Percentiles rank a stretch among this genome's conserved stretches.
Evolutionary conservation across 2,888 invertebrate species (phyloP).

Genomic region (Linhomoeus sp.): DNA sequence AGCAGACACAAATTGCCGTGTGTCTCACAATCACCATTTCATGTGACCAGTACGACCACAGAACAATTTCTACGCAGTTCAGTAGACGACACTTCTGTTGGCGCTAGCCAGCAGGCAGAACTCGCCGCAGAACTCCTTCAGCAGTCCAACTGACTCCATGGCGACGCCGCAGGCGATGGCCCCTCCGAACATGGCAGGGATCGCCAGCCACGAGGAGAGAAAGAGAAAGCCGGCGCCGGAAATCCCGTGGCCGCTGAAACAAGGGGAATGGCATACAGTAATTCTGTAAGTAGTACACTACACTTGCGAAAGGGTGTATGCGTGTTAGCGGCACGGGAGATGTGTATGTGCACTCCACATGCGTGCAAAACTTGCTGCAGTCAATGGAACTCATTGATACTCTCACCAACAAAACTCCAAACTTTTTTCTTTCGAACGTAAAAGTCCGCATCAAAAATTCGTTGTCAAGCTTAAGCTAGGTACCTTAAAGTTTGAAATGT

Average conservation of each 20-base stretch:
- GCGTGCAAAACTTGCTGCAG: too few relatives aligned
- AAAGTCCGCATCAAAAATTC: too few relatives aligned
- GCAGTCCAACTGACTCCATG: neutral
- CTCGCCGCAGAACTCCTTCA: neutral
- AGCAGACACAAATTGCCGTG: too few relatives aligned
- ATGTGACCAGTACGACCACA: too few relatives aligned
- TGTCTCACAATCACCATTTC: too few relatives aligned
- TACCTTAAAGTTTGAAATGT: too few relatives aligned
- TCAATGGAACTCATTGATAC: too few relatives aligned
- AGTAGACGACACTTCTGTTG: neutral
- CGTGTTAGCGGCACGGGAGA: too few relatives aligned
- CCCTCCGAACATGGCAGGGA: conserved; percentile 1
- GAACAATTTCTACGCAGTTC: neutral
- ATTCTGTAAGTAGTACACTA: neutral
- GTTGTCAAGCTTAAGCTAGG: too few relatives aligned
- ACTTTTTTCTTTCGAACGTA: too few relatives aligned
- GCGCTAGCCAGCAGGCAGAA: neutral
- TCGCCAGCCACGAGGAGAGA: neutral
- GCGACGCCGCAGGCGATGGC: neutral
- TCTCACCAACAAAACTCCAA: too few relatives aligned
- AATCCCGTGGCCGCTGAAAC: conserved; percentile 1
- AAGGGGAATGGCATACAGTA: neutral
- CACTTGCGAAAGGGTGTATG: neutral
- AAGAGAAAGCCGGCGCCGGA: neutral
- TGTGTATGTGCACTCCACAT: too few relatives aligned